Percentiles rank a stretch among this genome's conserved stretches.
Evolutionary conservation across 2,113 vertebrate genomes (phyloP).

Genomic region (Trinectes maculatus): DNA sequence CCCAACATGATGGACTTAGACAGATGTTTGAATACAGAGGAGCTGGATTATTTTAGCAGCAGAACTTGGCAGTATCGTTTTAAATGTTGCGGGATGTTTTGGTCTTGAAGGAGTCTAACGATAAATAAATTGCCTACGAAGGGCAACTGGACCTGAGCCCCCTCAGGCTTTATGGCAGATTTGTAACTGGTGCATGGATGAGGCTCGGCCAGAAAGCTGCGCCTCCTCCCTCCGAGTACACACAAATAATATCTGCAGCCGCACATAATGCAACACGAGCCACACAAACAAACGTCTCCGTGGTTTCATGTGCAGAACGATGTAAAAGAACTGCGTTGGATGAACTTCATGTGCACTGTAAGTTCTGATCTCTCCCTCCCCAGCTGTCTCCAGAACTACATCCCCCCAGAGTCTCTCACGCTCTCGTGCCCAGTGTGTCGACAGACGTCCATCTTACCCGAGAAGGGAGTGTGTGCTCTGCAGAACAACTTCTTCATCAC

Average conservation of each 20-base stretch:
- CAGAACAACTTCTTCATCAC: conserved; percentile 98
- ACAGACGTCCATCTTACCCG: conserved; percentile 94
- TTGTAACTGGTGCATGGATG: no score
- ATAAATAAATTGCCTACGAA: conserved; percentile 9
- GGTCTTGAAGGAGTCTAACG: conserved; percentile 3
- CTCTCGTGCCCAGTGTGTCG: conserved; percentile 92
- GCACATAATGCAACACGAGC: no score
- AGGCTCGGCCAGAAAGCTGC: no score
- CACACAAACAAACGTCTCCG: no score
- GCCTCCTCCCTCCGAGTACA: neutral
- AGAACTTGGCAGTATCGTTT: no score
- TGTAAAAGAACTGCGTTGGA: no score
- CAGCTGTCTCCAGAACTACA: conserved; percentile 94
- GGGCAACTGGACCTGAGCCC: no score
- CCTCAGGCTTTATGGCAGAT: no score
- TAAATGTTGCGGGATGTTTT: no score
- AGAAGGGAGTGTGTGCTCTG: conserved; percentile 90
- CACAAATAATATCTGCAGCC: neutral
- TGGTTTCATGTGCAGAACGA: no score
- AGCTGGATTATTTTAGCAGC: no score
- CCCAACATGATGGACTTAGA: conserved; percentile 36
- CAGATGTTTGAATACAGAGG: conserved; percentile 61
- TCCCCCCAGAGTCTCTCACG: conserved; percentile 91
- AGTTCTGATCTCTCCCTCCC: conserved; percentile 22
- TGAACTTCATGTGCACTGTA: no score